A percentile compares a stretch with the other conserved stretches of the same genome.
Conservation (phyloP, 2,797 vertebrate genomes). For the Setipinna tenuifilis region DNA sequence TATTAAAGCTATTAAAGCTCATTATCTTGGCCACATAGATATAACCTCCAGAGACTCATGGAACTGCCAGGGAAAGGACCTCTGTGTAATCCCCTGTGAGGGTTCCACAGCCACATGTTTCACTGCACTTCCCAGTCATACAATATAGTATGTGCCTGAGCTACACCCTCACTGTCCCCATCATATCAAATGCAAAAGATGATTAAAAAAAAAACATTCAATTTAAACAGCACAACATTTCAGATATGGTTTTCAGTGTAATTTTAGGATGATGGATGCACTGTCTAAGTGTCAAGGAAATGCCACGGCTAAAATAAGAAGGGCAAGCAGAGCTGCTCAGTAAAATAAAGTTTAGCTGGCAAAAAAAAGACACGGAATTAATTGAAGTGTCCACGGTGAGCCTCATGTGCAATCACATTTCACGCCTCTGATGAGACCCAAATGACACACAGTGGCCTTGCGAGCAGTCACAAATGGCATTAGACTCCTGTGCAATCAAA, state of each 20-base stretch:
- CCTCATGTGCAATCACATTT: conserved; percentile 4
- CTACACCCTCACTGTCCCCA: background rate
- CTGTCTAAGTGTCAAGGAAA: background rate
- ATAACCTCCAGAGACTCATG: background rate
- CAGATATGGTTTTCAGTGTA: background rate
- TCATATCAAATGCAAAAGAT: background rate
- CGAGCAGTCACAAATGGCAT: background rate
- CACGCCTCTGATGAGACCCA: conserved; percentile 4
- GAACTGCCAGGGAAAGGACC: background rate
- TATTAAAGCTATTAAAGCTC: background rate
- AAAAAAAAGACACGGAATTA: conserved; percentile 11
- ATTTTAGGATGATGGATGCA: background rate
- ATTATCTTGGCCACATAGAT: background rate
- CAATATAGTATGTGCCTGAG: background rate
- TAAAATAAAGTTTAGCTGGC: background rate
- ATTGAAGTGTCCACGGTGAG: conserved; percentile 11
- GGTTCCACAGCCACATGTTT: background rate
- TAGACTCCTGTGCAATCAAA: background rate
- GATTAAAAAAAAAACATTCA: background rate
- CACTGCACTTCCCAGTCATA: background rate
- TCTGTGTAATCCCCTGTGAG: background rate
- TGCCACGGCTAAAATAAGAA: background rate
- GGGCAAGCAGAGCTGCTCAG: background rate
- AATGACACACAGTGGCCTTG: background rate
- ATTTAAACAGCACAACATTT: background rate